A percentile compares a stretch with the other conserved stretches of the same genome.
Evolutionary conservation across 2,797 vertebrate species (phyloP).

Genomic region (Paramormyrops hopkinsi): DNA sequence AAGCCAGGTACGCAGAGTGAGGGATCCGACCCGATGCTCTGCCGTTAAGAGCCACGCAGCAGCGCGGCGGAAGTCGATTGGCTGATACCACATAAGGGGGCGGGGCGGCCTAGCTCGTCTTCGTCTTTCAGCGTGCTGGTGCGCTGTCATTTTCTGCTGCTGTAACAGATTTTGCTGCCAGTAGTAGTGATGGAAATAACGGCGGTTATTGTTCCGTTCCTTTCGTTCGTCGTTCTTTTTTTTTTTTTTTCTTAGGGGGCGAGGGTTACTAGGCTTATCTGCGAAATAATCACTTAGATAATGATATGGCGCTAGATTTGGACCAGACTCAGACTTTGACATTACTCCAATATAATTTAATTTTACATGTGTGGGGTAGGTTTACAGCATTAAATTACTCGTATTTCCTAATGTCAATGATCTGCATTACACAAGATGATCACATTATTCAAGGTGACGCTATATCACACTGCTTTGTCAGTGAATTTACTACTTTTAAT

Average conservation of each 20-base stretch:
- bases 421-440: not conserved
- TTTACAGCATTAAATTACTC: not conserved
- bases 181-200: not conserved
- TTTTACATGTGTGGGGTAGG: not conserved
- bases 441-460: not conserved
- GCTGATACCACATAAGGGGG: conserved; percentile 18
- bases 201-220: not conserved
- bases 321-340: not conserved
- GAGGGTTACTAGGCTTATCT: not conserved
- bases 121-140: not conserved
- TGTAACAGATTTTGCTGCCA: not conserved
- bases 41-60: not conserved
- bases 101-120: not conserved
- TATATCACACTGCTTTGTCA: not conserved
- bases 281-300: not conserved
- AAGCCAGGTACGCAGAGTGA: not conserved
- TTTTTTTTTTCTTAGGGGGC: not conserved
- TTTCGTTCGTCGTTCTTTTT: not conserved
- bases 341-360: not conserved
- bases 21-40: not conserved
- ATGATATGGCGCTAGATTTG: not conserved
- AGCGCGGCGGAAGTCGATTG: conserved; percentile 46
- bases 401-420: not conserved
- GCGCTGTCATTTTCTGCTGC: not conserved
- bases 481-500: not conserved